Conservation (phyloP, 1,140 invertebrate genomes). For the Zaprionus ornatus region DNA sequence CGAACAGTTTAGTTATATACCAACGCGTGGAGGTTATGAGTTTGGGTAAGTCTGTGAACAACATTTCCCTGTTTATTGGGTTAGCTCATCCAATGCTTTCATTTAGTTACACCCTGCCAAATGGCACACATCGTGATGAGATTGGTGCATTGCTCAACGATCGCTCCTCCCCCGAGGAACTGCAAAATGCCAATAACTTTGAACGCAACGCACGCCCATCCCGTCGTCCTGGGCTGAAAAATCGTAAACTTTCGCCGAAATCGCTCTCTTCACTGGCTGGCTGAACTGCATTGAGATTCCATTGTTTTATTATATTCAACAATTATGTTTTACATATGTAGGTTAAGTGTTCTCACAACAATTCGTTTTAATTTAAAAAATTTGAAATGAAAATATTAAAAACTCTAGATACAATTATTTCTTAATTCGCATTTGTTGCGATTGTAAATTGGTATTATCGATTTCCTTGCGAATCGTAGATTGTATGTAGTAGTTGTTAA, state of each 20-base stretch:
- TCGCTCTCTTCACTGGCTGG: slow-evolving; percentile 73
- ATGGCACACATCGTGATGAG: slow-evolving; percentile 72
- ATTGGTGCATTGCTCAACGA: slow-evolving; percentile 57
- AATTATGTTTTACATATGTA: background rate
- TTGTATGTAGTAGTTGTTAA: no score
- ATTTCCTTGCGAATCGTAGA: no score
- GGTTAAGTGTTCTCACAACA: background rate
- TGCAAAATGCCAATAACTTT: slow-evolving; percentile 60
- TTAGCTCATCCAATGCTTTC: background rate
- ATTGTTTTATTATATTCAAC: slow-evolving; percentile 29
- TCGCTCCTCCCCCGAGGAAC: slow-evolving; percentile 54
- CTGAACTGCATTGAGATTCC: slow-evolving; percentile 14
- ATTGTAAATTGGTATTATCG: background rate
- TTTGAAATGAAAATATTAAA: background rate
- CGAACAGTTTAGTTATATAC: slow-evolving; percentile 75
- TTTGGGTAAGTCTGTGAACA: slow-evolving; percentile 56
- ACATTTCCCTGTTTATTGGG: background rate
- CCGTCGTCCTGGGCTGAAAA: slow-evolving; percentile 60
- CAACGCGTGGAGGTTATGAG: slow-evolving; percentile 68
- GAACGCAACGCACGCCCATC: slow-evolving; percentile 60
- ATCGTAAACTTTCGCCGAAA: slow-evolving; percentile 77
- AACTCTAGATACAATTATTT: slow-evolving; percentile 20
- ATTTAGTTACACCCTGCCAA: slow-evolving; percentile 64
- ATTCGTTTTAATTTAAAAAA: slow-evolving; percentile 1
- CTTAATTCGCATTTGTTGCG: background rate